Base-by-base conservation (phyloP, 1,140 invertebrate genomes). In the Calliopsis andreniformis region DNA sequence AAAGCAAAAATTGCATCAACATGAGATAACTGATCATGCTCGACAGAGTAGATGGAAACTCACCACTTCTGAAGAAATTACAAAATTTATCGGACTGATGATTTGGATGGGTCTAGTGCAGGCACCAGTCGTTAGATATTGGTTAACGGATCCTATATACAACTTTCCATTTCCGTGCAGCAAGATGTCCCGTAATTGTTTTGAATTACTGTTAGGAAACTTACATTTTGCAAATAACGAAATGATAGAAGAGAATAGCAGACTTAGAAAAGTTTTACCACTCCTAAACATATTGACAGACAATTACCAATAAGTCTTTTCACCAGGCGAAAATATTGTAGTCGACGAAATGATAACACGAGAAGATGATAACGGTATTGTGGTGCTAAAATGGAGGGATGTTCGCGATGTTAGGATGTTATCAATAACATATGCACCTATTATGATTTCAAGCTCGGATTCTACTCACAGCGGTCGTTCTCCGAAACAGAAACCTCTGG, bases 321-420 rank as follows among this genome's bases (percentile, higher is more conserved):
- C 76, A 78, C 88, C 91, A 20, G 82, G 78, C 3, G 47, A 77
- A 86, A 59, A 91, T 45, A 82, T 92, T 59, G 78, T 83, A 28
- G 32, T 90, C 20, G 88, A 92, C 79, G 89, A 92, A 73, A 78
- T 82, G 10, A 66, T 76, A 70, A 62, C 86, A n/a, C 76, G 79
- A 78, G 79, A 91, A 84, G 89, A 87, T 82, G 75, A 87, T n/a
- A n/a, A n/a, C n/a, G n/a, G n/a, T n/a, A n/a, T n/a, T n/a, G n/a
- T n/a, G n/a, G n/a, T n/a, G n/a, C 18, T 82, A 18, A 87, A 87
- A 67, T 87, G 85, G 82, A 79, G 69, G 69, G 76, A 86, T 79
- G 79, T 72, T n/a, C 72, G 79, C 35, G 78, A 84, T 72, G 83
- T 87, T 12, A 63, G 76, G 55, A 82, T 85, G 35, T 62, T 87